phyloP scores from a whole-genome alignment of 2,888 invertebrate species.

The Blomia tropicalis region DNA sequence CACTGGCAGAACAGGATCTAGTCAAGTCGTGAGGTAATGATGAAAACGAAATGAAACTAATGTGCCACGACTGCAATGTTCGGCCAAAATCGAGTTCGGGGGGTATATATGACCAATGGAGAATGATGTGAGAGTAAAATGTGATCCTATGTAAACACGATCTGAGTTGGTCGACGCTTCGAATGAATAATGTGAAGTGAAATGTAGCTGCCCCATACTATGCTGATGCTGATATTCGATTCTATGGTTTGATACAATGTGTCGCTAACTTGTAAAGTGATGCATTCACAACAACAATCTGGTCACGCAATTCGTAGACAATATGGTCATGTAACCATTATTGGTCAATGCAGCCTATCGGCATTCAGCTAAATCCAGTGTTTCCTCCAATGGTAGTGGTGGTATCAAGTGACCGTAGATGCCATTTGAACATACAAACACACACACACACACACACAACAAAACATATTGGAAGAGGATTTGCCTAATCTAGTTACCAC shows the following conservation, averaged over 20 bases:
- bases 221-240: not conserved
- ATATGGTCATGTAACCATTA: not conserved
- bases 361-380: not conserved
- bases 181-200: not conserved
- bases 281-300: not conserved
- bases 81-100: too few relatives aligned
- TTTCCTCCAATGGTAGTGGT: not conserved
- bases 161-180: not conserved
- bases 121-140: too few relatives aligned
- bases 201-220: not conserved
- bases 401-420: slow-evolving; percentile 5
- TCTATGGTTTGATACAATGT: not conserved
- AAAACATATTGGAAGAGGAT: too few relatives aligned
- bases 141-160: slow-evolving; percentile 12
- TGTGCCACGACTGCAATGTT: not conserved
- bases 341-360: not conserved
- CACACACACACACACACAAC: too few relatives aligned
- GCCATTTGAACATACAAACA: not conserved
- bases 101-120: too few relatives aligned
- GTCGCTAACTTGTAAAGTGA: not conserved
- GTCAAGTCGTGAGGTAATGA: slow-evolving; percentile 12
- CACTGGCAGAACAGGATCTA: slow-evolving; percentile 10
- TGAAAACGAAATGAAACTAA: slow-evolving; percentile 15
- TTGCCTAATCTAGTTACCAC: slow-evolving; percentile 8
- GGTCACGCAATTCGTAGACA: slow-evolving; percentile 5